Evolutionary conservation across 1,140 invertebrate species (phyloP).

Genomic region (Lepidurus couesii): DNA sequence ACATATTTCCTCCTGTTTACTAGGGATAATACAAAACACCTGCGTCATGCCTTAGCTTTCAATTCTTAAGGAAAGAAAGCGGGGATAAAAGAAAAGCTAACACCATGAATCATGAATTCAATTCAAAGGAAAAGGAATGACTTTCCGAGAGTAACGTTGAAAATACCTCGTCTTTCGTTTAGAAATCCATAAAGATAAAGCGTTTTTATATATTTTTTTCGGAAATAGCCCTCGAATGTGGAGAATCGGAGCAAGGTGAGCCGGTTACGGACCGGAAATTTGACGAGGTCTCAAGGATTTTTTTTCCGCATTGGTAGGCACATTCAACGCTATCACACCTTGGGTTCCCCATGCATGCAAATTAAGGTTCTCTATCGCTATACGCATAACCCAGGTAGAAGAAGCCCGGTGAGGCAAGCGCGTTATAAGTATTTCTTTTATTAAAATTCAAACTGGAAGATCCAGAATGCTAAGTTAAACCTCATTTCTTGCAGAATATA

Average conservation of each 20-base stretch:
- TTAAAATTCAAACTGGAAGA: not conserved
- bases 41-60: no score
- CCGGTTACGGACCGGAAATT: not conserved
- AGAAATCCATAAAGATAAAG: not conserved
- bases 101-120: not conserved
- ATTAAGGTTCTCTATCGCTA: not conserved
- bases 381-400: not conserved
- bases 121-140: not conserved
- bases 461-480: not conserved
- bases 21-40: not conserved
- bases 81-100: not conserved
- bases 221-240: not conserved
- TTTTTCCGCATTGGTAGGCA: constrained; percentile 8
- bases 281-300: not conserved
- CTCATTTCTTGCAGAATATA: not conserved
- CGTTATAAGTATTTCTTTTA: not conserved
- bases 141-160: not conserved
- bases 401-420: not conserved
- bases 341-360: not conserved
- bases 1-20: not conserved
- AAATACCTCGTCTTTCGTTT: not conserved
- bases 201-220: not conserved
- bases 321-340: not conserved
- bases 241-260: constrained; percentile 17
- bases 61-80: not conserved